These are phyloP conservation scores for Helleia helle DNA, from an alignment of 2,888 invertebrate species.

Conservation along the genomic window DNA sequence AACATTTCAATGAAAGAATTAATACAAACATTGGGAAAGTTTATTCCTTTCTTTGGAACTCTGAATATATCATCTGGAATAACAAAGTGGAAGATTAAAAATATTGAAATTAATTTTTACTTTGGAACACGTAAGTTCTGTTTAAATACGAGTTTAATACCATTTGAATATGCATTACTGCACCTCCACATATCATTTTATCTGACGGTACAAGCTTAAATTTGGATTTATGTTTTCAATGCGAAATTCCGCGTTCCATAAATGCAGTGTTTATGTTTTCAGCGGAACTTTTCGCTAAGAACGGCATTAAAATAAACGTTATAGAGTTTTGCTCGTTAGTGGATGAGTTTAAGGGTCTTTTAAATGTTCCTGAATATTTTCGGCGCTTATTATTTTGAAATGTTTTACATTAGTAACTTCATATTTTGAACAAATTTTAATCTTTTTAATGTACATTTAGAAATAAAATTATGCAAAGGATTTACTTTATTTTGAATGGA, in stretches of 20 bases:
- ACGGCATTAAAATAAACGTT: conserved; percentile 5
- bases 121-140: background rate
- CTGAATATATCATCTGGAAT: too few species aligned
- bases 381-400: background rate
- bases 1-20: too few species aligned
- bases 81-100: too few species aligned
- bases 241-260: conserved; percentile 18
- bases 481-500: too few species aligned
- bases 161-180: background rate
- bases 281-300: background rate
- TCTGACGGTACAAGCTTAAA: conserved; percentile 22
- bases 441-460: too few species aligned
- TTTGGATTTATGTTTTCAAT: conserved; percentile 25
- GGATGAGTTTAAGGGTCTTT: background rate
- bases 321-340: conserved; percentile 2
- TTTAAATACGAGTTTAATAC: background rate
- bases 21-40: too few species aligned
- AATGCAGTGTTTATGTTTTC: conserved; percentile 6
- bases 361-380: background rate
- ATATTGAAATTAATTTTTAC: background rate
- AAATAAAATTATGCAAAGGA: too few species aligned
- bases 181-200: conserved; percentile 20
- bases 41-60: too few species aligned
- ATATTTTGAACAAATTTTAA: too few species aligned
- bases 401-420: too few species aligned